Evolutionary conservation across 2,888 invertebrate genomes (phyloP).

Genomic region (Himalopsyche kuldschensis): DNA sequence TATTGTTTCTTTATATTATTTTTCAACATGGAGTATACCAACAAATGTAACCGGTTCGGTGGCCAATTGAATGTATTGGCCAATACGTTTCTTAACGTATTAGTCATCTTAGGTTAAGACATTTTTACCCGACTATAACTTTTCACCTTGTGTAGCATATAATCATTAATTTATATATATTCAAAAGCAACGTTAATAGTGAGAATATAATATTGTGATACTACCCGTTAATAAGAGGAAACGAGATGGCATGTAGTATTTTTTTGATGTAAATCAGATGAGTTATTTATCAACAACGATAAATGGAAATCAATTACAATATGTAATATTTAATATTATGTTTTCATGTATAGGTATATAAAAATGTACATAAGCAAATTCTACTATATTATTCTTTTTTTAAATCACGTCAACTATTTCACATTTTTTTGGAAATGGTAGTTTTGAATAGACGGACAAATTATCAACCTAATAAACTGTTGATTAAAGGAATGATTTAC

Average conservation of each 20-base stretch:
- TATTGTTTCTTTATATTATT: background rate
- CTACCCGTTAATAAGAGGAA: background rate
- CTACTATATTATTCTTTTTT: too few relatives aligned
- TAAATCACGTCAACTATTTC: too few relatives aligned
- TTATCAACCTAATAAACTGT: too few relatives aligned
- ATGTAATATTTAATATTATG: too few relatives aligned
- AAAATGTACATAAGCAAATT: too few relatives aligned
- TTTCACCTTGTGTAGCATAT: background rate
- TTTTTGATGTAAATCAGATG: background rate
- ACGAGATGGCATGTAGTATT: background rate
- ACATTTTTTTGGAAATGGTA: too few relatives aligned
- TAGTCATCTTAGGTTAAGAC: background rate
- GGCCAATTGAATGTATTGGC: background rate
- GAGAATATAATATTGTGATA: background rate
- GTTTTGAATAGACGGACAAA: too few relatives aligned
- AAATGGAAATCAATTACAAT: background rate
- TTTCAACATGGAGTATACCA: background rate
- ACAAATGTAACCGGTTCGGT: background rate
- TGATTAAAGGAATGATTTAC: too few relatives aligned
- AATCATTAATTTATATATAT: background rate
- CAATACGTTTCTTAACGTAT: background rate
- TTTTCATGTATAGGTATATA: too few relatives aligned
- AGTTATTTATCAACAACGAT: background rate
- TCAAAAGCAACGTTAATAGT: background rate
- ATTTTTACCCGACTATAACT: background rate